Percentiles rank a stretch among this genome's conserved stretches.
Conservation (phyloP, 2,888 invertebrate species). For the Caenorhabditis panamensis region DNA sequence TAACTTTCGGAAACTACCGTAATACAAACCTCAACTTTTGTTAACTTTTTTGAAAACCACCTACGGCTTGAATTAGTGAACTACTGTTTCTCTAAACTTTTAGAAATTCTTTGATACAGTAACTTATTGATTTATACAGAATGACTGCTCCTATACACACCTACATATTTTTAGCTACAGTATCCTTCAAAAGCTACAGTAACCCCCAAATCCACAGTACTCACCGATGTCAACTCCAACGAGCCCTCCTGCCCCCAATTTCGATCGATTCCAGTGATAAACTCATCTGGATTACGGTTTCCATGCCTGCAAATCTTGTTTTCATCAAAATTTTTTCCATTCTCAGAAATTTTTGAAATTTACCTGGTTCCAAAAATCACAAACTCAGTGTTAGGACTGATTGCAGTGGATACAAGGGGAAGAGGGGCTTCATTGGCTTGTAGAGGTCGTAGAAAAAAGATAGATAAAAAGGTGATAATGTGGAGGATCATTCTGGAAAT, state of each 20-base stretch:
- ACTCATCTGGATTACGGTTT: slow-evolving; percentile 68
- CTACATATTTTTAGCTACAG: too few relatives aligned
- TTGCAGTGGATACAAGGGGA: slow-evolving; percentile 29
- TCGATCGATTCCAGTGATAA: slow-evolving; percentile 52
- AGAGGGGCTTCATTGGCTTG: slow-evolving; percentile 20
- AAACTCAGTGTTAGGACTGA: slow-evolving; percentile 43
- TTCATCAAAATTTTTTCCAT: too few relatives aligned
- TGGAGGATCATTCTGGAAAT: slow-evolving; percentile 21
- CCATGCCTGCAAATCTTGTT: slow-evolving; percentile 57
- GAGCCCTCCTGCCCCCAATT: slow-evolving; percentile 68
- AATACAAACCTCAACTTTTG: too few relatives aligned
- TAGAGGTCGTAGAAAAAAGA: background rate
- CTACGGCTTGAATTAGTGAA: too few relatives aligned
- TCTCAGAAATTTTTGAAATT: background rate
- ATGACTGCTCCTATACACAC: too few relatives aligned
- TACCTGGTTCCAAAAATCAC: slow-evolving; percentile 59
- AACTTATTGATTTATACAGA: too few relatives aligned
- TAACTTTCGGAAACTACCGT: too few relatives aligned
- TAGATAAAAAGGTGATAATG: background rate
- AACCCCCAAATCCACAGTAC: slow-evolving; percentile 41
- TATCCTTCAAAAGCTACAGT: background rate
- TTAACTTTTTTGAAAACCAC: too few relatives aligned
- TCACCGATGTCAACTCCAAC: slow-evolving; percentile 62
- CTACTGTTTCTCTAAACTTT: too few relatives aligned
- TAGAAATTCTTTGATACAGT: too few relatives aligned